Evolutionary conservation across 2,888 invertebrate genomes (phyloP).

Genomic region (Pelosia muscerda): DNA sequence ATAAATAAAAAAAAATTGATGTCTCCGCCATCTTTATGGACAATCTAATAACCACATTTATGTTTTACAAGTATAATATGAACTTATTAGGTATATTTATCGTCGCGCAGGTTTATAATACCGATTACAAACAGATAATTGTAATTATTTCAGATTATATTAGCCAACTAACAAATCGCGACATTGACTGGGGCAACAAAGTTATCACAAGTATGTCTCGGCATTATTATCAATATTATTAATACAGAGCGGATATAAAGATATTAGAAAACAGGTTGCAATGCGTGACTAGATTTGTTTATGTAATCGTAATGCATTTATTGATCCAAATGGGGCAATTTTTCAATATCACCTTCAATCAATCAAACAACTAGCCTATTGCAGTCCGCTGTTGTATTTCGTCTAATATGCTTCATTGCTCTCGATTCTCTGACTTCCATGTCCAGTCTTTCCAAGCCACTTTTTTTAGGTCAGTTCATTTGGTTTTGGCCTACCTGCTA

Average conservation of each 20-base stretch:
- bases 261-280: not conserved
- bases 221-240: not conserved
- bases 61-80: not conserved
- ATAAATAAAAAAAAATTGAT: not conserved
- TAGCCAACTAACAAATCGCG: not conserved
- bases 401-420: no score
- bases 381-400: no score
- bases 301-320: no score
- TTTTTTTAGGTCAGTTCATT: no score
- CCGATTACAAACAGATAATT: not conserved
- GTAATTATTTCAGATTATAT: not conserved
- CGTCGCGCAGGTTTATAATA: not conserved
- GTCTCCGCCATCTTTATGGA: not conserved
- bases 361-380: no score
- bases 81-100: not conserved
- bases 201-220: not conserved
- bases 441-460: no score
- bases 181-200: not conserved
- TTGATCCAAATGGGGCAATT: no score
- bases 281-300: no score
- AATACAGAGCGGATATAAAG: not conserved
- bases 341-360: no score
- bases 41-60: not conserved
- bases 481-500: no score
- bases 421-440: no score